Conservation (phyloP, 2,113 vertebrate genomes). For the Barnardius zonarius region DNA sequence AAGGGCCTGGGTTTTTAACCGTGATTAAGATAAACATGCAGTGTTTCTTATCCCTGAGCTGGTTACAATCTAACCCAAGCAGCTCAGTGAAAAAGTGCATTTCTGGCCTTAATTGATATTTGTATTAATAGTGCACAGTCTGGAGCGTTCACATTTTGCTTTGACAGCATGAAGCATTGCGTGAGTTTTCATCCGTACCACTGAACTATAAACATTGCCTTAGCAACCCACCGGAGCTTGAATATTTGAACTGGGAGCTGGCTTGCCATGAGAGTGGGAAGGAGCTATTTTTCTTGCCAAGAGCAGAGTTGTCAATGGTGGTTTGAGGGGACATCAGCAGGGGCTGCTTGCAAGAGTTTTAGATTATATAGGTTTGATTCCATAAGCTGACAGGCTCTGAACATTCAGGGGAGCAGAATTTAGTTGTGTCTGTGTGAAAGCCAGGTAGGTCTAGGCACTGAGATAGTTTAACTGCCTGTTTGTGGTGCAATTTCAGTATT, state of each 20-base stretch:
- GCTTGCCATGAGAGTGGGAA: background rate
- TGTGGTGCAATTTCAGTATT: background rate
- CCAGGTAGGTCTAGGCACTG: background rate
- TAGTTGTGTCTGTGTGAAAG: background rate
- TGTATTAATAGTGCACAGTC: conserved; percentile 61
- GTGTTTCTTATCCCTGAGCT: conserved; percentile 60
- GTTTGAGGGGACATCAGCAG: background rate
- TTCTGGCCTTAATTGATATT: conserved; percentile 71
- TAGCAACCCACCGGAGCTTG: conserved; percentile 30
- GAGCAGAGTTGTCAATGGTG: background rate
- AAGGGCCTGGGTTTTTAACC: conserved; percentile 37
- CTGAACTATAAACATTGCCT: conserved; percentile 51
- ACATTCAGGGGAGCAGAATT: background rate
- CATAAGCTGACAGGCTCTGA: background rate
- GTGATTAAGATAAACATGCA: conserved; percentile 69
- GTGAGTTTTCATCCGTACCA: conserved; percentile 42
- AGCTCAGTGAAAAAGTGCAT: conserved; percentile 60
- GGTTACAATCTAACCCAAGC: conserved; percentile 62
- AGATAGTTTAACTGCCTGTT: background rate
- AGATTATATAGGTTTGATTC: background rate
- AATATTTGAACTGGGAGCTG: conserved; percentile 23
- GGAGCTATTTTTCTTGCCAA: background rate
- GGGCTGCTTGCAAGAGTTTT: background rate
- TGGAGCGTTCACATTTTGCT: conserved; percentile 49
- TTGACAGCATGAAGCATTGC: conserved; percentile 63